These are phyloP conservation scores for Neoascia interrupta DNA, from an alignment of 2,888 invertebrate species.

Conservation along the genomic window DNA sequence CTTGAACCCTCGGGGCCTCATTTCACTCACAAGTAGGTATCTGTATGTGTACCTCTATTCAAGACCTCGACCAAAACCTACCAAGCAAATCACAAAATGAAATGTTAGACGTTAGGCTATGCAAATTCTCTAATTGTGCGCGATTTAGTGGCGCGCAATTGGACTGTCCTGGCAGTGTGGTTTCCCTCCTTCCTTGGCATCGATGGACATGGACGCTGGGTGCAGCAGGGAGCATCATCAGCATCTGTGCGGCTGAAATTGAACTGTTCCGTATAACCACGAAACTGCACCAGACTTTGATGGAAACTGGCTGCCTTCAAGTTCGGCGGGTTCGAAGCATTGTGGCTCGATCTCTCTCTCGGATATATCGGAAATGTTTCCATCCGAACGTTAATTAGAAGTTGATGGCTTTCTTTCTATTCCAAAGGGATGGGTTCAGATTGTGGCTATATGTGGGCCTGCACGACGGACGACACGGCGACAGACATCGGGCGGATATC, in stretches of 20 bases:
- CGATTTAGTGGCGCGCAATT: constrained; percentile 69
- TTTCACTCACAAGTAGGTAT: constrained; percentile 7
- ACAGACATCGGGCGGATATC: constrained; percentile 23
- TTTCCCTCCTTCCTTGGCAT: constrained; percentile 53
- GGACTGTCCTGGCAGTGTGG: constrained; percentile 48
- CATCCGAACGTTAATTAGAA: constrained; percentile 69
- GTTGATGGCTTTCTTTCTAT: constrained; percentile 66
- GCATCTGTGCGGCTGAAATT: constrained; percentile 54
- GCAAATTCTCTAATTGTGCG: constrained; percentile 69
- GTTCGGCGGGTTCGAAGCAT: constrained; percentile 24
- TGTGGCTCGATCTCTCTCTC: constrained; percentile 17
- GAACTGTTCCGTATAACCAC: constrained; percentile 57
- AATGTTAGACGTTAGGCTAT: constrained; percentile 69
- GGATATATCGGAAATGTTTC: constrained; percentile 68
- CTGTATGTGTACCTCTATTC: constrained; percentile 40
- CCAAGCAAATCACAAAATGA: constrained; percentile 57
- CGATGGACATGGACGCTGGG: constrained; percentile 65
- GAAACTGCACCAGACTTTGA: constrained; percentile 47
- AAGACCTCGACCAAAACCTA: constrained; percentile 28
- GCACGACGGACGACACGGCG: neutral
- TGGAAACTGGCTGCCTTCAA: constrained; percentile 65
- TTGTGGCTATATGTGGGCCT: neutral
- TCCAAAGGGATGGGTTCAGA: neutral
- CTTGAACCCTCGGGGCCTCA: constrained; percentile 24
- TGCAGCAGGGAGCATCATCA: constrained; percentile 67